Percentiles rank a stretch among this genome's conserved stretches.
Conservation (phyloP, 2,797 vertebrate genomes). For the Threskiornis aethiopicus region DNA sequence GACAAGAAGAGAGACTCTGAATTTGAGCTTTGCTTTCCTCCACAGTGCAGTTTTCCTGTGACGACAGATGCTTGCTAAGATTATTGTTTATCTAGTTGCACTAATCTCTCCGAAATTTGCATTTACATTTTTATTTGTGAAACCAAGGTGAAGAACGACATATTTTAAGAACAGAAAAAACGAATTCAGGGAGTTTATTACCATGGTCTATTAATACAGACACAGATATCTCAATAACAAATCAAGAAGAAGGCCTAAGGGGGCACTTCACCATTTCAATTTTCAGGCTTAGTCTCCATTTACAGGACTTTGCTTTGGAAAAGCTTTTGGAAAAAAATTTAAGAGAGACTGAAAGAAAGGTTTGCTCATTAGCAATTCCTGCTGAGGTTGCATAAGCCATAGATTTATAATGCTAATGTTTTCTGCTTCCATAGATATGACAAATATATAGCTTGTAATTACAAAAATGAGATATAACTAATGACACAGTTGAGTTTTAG, state of each 20-base stretch:
- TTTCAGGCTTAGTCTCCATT: not conserved
- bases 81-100: not conserved
- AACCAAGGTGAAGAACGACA: not conserved
- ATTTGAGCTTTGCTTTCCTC: not conserved
- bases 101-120: not conserved
- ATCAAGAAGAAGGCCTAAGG: not conserved
- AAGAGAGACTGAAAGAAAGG: not conserved
- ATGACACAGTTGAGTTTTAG: conserved; percentile 18
- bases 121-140: not conserved
- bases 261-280: not conserved
- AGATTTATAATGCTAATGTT: conserved; percentile 25
- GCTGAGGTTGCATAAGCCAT: conserved; percentile 18
- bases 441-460: conserved; percentile 26
- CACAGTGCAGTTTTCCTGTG: not conserved
- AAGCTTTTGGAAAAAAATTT: not conserved
- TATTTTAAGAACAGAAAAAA: not conserved
- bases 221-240: not conserved
- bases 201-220: not conserved
- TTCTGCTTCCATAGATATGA: conserved; percentile 22
- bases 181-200: not conserved
- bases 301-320: not conserved
- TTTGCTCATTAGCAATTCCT: not conserved
- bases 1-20: not conserved
- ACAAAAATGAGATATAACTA: conserved; percentile 35
- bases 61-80: not conserved